Evolutionary conservation across 2,888 invertebrate genomes (phyloP).

Genomic region (Xestia xanthographa): DNA sequence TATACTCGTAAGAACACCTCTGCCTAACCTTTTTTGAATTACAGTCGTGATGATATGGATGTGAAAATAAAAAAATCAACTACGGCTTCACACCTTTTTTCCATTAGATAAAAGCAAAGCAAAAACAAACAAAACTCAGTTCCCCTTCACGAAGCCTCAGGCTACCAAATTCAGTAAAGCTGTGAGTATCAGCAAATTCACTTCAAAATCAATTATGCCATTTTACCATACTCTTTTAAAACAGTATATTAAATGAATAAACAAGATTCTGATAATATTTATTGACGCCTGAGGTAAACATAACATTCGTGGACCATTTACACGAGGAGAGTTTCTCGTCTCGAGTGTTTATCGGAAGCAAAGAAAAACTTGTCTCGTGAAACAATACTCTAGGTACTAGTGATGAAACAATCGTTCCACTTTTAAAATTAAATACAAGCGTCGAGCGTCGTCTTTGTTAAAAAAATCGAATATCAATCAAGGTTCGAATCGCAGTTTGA

Average conservation of each 20-base stretch:
- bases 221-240: slow-evolving; percentile 27
- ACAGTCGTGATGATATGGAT: background rate
- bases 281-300: slow-evolving; percentile 18
- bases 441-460: background rate
- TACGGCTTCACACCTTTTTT: too few relatives aligned
- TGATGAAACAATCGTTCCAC: background rate
- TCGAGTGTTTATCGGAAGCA: too few relatives aligned
- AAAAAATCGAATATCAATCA: background rate
- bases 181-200: background rate
- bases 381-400: background rate
- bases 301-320: slow-evolving; percentile 15
- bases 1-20: background rate
- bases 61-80: background rate
- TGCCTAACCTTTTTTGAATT: background rate
- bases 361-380: background rate
- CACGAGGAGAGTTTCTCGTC: background rate
- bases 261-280: slow-evolving; percentile 18
- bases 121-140: background rate
- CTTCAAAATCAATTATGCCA: slow-evolving; percentile 42
- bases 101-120: background rate
- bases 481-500: background rate
- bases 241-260: slow-evolving; percentile 16
- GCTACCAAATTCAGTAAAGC: background rate
- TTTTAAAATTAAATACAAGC: background rate
- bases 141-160: background rate